A percentile compares a stretch with the other conserved stretches of the same genome.
phyloP scores from a whole-genome alignment of 2,888 invertebrate species.

The Aporophyla lueneburgensis region DNA sequence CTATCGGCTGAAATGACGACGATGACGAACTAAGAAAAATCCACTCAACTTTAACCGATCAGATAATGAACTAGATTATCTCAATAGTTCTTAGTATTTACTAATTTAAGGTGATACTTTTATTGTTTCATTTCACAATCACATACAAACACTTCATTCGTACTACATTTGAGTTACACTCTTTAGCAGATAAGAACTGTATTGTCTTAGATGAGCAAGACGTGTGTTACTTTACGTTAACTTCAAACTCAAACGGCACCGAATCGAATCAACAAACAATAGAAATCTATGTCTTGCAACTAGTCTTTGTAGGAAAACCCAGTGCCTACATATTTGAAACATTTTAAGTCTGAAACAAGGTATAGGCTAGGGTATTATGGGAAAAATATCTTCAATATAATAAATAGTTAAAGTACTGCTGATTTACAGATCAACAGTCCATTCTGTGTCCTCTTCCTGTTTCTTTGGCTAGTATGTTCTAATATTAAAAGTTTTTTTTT shows the following conservation, averaged over 20 bases:
- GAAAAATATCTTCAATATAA: no score
- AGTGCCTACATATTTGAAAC: no score
- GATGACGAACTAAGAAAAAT: background rate
- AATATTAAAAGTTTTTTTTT: no score
- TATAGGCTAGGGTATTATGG: no score
- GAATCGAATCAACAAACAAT: constrained; percentile 10
- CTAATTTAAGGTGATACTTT: background rate
- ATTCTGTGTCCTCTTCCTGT: no score
- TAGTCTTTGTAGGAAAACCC: no score
- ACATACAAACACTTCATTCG: background rate
- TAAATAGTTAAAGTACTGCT: no score
- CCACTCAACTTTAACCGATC: background rate
- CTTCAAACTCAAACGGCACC: background rate
- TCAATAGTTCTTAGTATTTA: background rate
- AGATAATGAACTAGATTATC: constrained; percentile 20
- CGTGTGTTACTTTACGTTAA: constrained; percentile 4
- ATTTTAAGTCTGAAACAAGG: no score
- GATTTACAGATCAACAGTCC: no score
- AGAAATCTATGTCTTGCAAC: no score
- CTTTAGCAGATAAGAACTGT: constrained; percentile 20
- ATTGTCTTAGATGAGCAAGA: constrained; percentile 21
- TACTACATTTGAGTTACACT: constrained; percentile 5
- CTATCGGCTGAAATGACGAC: background rate
- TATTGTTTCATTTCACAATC: constrained; percentile 34
- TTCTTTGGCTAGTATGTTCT: no score